Percentiles rank a stretch among this genome's conserved stretches.
phyloP scores from a whole-genome alignment of 2,888 invertebrate species.

The Drosophila atripex region DNA sequence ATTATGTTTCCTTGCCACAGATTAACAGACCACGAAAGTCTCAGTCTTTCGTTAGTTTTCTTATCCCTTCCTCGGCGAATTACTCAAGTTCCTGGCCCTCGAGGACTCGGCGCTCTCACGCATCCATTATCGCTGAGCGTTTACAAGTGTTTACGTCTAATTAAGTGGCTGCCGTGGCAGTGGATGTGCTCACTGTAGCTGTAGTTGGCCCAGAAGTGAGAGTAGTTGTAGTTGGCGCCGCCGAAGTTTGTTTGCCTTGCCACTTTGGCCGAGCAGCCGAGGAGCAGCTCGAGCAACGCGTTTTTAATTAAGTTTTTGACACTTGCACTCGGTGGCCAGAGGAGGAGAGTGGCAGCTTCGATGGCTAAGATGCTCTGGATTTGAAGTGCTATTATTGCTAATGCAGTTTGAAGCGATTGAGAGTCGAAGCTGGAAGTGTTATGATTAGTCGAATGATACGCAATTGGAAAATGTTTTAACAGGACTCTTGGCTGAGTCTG shows the following conservation, averaged over 20 bases:
- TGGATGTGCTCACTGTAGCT: slow-evolving; percentile 31
- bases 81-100: slow-evolving; percentile 32
- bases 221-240: slow-evolving; percentile 48
- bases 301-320: slow-evolving; percentile 78
- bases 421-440: slow-evolving; percentile 23
- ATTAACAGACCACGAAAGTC: background rate
- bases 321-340: slow-evolving; percentile 55
- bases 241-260: slow-evolving; percentile 51
- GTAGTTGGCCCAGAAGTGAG: slow-evolving; percentile 31
- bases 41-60: slow-evolving; percentile 1
- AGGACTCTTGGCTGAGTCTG: background rate
- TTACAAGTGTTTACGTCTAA: slow-evolving; percentile 79
- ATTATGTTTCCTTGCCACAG: background rate
- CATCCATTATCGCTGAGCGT: slow-evolving; percentile 76
- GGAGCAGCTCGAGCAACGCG: slow-evolving; percentile 55
- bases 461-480: slow-evolving; percentile 24
- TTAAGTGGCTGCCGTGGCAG: slow-evolving; percentile 72
- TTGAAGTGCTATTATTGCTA: slow-evolving; percentile 38
- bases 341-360: background rate
- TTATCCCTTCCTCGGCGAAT: slow-evolving; percentile 21
- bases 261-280: slow-evolving; percentile 46
- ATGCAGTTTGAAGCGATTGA: slow-evolving; percentile 43
- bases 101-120: slow-evolving; percentile 38
- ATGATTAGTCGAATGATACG: slow-evolving; percentile 31
- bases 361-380: slow-evolving; percentile 1